These are phyloP conservation scores for Tetraneura akinire DNA, from an alignment of 1,140 invertebrate genomes.

Conservation along the genomic window DNA sequence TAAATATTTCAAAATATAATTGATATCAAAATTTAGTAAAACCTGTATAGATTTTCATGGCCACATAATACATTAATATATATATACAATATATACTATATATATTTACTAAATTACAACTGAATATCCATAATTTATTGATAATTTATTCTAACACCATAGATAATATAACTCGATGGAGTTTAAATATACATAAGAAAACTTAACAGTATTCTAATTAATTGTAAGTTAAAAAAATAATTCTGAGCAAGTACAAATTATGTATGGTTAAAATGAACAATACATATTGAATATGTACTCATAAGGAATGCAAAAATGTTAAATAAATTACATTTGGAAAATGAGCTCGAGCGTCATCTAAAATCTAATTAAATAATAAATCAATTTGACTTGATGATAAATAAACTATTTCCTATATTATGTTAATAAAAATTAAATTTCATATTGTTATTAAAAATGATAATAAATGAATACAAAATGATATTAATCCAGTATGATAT, in stretches of 20 bases:
- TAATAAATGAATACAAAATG: too few relatives aligned
- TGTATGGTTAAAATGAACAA: not conserved
- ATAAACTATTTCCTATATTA: not conserved
- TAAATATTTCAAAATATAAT: slow-evolving; percentile 21
- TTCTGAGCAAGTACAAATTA: not conserved
- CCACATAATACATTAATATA: too few relatives aligned
- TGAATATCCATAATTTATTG: slow-evolving; percentile 5
- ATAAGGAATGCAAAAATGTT: slow-evolving; percentile 10
- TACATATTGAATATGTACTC: not conserved
- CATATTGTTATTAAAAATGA: too few relatives aligned
- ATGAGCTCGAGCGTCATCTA: not conserved
- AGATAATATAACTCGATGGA: not conserved
- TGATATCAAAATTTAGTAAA: not conserved
- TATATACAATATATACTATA: too few relatives aligned
- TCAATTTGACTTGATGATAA: not conserved
- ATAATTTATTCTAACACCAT: slow-evolving; percentile 3
- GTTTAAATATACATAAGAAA: slow-evolving; percentile 20
- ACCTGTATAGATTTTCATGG: not conserved
- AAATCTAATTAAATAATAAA: too few relatives aligned
- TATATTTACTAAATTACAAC: not conserved
- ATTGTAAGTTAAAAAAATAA: not conserved
- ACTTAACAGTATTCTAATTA: slow-evolving; percentile 14
- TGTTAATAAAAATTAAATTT: not conserved
- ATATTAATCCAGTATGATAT: not conserved
- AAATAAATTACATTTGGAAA: not conserved